Evolutionary conservation across 2,797 vertebrate genomes (phyloP).

Genomic region (Pseudotriccus pelzelni): DNA sequence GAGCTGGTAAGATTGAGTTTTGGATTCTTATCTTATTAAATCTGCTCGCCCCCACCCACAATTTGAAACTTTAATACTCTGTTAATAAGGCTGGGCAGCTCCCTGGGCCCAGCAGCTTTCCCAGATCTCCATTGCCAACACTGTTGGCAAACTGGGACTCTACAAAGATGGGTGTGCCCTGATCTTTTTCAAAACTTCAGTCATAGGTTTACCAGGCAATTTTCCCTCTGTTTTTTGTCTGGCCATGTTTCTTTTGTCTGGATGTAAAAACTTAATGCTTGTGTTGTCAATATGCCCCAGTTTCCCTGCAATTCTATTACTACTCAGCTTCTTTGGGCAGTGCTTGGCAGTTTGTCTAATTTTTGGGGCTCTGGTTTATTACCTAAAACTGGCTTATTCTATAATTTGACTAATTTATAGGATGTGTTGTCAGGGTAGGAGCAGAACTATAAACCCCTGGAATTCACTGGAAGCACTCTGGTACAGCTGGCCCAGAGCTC

Average conservation of each 20-base stretch:
- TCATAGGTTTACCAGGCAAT: background rate
- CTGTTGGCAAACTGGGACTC: background rate
- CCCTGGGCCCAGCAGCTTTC: background rate
- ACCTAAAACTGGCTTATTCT: background rate
- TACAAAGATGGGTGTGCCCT: background rate
- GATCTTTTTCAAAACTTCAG: background rate
- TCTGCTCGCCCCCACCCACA: background rate
- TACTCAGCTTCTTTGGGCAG: background rate
- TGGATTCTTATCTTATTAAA: background rate
- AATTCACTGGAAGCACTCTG: background rate
- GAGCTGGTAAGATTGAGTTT: constrained; percentile 76
- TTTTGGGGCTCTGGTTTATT: background rate
- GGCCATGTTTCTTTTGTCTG: background rate
- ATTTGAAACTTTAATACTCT: background rate
- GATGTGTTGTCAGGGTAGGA: background rate
- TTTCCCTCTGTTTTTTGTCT: background rate
- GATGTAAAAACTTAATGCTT: background rate
- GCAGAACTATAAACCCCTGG: background rate
- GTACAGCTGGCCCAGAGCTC: background rate
- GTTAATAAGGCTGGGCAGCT: background rate
- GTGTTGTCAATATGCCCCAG: background rate
- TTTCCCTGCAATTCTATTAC: background rate
- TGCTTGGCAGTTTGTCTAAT: background rate
- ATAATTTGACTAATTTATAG: background rate
- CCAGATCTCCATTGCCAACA: background rate